Evolutionary conservation across 1,140 invertebrate species (phyloP).

Genomic region (Colletes gigas): DNA sequence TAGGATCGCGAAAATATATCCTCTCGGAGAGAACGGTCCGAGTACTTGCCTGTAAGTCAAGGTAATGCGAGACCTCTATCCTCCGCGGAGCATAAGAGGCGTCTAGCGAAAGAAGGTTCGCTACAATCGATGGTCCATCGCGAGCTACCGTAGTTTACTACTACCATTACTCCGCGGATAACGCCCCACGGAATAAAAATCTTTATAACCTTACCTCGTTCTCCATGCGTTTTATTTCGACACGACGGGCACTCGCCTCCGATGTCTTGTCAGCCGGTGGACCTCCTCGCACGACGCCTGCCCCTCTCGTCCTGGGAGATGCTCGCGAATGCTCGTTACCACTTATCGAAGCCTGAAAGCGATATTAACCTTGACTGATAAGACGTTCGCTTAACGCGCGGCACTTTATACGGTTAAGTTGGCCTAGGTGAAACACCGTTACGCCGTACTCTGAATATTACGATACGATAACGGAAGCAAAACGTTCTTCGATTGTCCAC

Average conservation of each 20-base stretch:
- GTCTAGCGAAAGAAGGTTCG: conserved; percentile 42
- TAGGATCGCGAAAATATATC: conserved; percentile 16
- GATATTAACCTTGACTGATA: background rate
- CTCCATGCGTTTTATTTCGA: conserved; percentile 67
- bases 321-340: conserved; percentile 2
- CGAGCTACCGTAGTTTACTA: conserved; percentile 69
- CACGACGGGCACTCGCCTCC: conserved; percentile 14
- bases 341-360: background rate
- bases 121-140: conserved; percentile 64
- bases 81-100: conserved; percentile 41
- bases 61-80: conserved; percentile 59
- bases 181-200: conserved; percentile 73
- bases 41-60: conserved; percentile 51
- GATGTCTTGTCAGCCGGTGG: background rate
- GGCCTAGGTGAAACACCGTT: no score
- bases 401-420: background rate
- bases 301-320: conserved; percentile 1
- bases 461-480: background rate
- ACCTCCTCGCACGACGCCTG: background rate
- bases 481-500: no score
- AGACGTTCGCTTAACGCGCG: background rate
- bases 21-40: conserved; percentile 4
- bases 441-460: no score
- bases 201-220: conserved; percentile 73
- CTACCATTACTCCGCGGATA: conserved; percentile 72